These are phyloP conservation scores for Epinotia bilunana DNA, from an alignment of 2,888 invertebrate genomes.

Conservation along the genomic window DNA sequence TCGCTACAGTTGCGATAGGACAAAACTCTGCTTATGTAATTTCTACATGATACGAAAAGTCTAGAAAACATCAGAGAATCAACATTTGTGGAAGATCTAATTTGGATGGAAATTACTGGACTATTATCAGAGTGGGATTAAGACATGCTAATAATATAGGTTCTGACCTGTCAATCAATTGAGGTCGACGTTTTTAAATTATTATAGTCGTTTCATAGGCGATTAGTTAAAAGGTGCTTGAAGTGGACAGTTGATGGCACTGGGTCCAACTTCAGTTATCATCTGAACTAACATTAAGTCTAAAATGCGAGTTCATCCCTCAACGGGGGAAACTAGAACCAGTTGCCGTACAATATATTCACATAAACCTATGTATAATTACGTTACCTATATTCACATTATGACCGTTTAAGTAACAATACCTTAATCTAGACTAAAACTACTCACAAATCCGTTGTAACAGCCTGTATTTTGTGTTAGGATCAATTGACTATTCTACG, in stretches of 20 bases:
- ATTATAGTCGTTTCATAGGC: not conserved
- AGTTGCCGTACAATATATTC: conserved; percentile 66
- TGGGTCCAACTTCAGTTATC: conserved; percentile 51
- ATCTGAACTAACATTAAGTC: conserved; percentile 44
- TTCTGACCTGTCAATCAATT: not conserved
- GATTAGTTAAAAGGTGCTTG: conserved; percentile 24
- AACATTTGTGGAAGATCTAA: not conserved
- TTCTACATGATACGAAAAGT: not conserved
- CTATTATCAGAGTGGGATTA: not conserved
- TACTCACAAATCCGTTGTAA: conserved; percentile 83
- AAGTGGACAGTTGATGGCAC: conserved; percentile 53
- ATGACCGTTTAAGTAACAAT: conserved; percentile 77
- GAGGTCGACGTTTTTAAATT: not conserved
- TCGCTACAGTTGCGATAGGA: not conserved
- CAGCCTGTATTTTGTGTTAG: conserved; percentile 75
- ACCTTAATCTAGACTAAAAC: conserved; percentile 65
- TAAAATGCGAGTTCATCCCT: conserved; percentile 42
- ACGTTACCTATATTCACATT: conserved; percentile 77
- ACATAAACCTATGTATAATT: conserved; percentile 67
- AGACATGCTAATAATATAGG: not conserved
- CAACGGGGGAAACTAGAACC: conserved; percentile 61
- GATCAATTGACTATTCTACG: conserved; percentile 54
- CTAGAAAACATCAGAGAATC: no score
- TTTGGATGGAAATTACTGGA: not conserved
- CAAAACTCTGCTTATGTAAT: not conserved